Evolutionary conservation across 1,140 invertebrate genomes (phyloP), one percentile per base, ranked within the genome.

Genomic region (Orussus abietinus): DNA sequence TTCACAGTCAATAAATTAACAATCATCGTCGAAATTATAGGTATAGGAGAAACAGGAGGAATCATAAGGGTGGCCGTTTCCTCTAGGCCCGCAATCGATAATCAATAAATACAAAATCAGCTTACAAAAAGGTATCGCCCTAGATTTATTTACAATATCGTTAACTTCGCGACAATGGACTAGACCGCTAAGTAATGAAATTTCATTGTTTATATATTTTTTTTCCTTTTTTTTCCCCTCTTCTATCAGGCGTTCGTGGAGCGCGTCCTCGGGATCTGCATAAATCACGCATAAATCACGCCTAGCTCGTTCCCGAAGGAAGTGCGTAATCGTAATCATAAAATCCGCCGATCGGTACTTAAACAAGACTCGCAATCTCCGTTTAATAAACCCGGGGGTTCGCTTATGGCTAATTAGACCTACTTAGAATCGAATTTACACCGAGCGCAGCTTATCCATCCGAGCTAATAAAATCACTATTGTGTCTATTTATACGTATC

Each of bases 1-100:
- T 69, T 63, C 65, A 66, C 66, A 69, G 63, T 69, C 64, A 69
- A 71, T 71, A 69, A 69, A 69, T 71, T 69, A 71, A 66, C 62
- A 68, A 54, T 64, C 55, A 60, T 53, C 50, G 53, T 55, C 55
- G 48, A 42, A 57, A 64, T 36, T 10, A 33, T 36, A 36, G 11
- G 15, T 6, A 36, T 19, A n/a, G n/a, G 21, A 36, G 11, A 36
- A 36, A 33, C 9, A 33, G 14, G 2, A 4, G 14, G 10, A 33
- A 33, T 14, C 9, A 33, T 33, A 33, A 33, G 11, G 9, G 14
- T 33, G 15, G 15, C 14, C n/a, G n/a, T n/a, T n/a, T n/a, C 39
- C 37, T 53, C 53, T 60, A 57, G 55, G 39, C 51, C 56, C 52
- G 51, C 47, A 62, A 66, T 70, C n/a, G n/a, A n/a, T 54, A 62